A percentile compares a stretch with the other conserved stretches of the same genome.
These are phyloP conservation scores for Drosophila auraria DNA, from an alignment of 1,140 invertebrate species.

Conservation along the genomic window DNA sequence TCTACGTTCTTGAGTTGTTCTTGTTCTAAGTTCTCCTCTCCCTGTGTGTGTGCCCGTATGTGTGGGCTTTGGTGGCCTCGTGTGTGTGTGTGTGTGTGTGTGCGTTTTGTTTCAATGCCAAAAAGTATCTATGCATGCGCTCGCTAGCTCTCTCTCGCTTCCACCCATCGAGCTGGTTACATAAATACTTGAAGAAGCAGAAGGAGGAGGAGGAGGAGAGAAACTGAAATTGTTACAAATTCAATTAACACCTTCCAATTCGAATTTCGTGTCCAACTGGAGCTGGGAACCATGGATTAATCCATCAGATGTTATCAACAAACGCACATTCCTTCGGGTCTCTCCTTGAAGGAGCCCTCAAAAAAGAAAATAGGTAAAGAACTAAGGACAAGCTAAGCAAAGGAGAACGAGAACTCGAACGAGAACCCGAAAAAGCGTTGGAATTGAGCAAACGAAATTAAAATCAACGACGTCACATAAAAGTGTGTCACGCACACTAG, in stretches of 20 bases:
- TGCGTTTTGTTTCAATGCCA: slow-evolving; percentile 83
- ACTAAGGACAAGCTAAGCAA: slow-evolving; percentile 5
- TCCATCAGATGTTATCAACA: slow-evolving; percentile 32
- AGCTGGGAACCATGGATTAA: slow-evolving; percentile 18
- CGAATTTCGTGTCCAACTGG: slow-evolving; percentile 42
- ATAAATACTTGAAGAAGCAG: slow-evolving; percentile 68
- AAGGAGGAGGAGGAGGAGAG: slow-evolving; percentile 11
- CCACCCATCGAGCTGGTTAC: slow-evolving; percentile 68
- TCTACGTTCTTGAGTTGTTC: slow-evolving; percentile 55
- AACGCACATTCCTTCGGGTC: slow-evolving; percentile 22
- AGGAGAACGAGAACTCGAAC: slow-evolving; percentile 49
- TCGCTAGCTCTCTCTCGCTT: slow-evolving; percentile 47
- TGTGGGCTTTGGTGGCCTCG: slow-evolving; percentile 40
- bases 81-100: slow-evolving; percentile 66
- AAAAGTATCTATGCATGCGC: slow-evolving; percentile 78
- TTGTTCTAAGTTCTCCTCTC: slow-evolving; percentile 62
- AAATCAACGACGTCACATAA: slow-evolving; percentile 84
- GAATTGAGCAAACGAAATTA: slow-evolving; percentile 71
- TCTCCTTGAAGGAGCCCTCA: neutral
- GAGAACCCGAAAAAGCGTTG: slow-evolving; percentile 45
- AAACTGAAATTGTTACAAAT: slow-evolving; percentile 65
- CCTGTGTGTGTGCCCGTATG: slow-evolving; percentile 25
- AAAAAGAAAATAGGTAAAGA: slow-evolving; percentile 52
- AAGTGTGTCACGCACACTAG: slow-evolving; percentile 73
- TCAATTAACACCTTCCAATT: slow-evolving; percentile 68